A percentile compares a stretch with the other conserved stretches of the same genome.
Evolutionary conservation across 2,113 vertebrate genomes (phyloP).

Genomic region (Dinomys branickii): DNA sequence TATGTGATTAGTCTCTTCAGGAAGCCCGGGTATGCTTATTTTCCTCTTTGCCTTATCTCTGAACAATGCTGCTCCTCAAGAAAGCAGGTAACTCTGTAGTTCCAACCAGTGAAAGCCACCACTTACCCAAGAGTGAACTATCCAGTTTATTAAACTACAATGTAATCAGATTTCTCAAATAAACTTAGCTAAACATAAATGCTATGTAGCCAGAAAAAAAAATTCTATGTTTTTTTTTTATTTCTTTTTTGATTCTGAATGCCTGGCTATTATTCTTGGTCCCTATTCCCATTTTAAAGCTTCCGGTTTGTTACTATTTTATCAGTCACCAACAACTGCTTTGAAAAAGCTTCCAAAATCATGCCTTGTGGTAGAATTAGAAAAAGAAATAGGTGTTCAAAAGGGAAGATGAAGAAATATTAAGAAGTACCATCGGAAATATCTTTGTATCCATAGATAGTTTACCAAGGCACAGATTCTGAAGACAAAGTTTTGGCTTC

Average conservation of each 20-base stretch:
- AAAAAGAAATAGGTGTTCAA: background rate
- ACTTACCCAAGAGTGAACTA: slow-evolving; percentile 9
- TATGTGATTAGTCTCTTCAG: slow-evolving; percentile 68
- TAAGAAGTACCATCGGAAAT: background rate
- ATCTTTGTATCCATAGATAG: background rate
- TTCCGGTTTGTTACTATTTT: background rate
- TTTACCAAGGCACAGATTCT: background rate
- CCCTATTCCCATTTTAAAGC: background rate
- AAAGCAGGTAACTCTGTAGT: slow-evolving; percentile 62
- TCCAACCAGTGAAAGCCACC: background rate
- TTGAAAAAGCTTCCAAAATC: background rate
- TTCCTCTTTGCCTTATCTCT: slow-evolving; percentile 8
- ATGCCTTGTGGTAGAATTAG: background rate
- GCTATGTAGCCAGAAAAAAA: background rate
- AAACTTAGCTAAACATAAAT: background rate
- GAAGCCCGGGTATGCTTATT: slow-evolving; percentile 62
- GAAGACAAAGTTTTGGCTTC: background rate
- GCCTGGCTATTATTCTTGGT: background rate
- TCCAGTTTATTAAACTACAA: slow-evolving; percentile 8
- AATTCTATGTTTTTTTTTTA: background rate
- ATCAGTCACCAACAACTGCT: background rate
- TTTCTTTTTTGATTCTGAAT: background rate
- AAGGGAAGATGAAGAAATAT: background rate
- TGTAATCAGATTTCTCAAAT: slow-evolving; percentile 41
- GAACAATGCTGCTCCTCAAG: slow-evolving; percentile 51